A percentile compares a stretch with the other conserved stretches of the same genome.
These are phyloP conservation scores for Eulithis prunata DNA, from an alignment of 2,888 invertebrate species.

Conservation along the genomic window DNA sequence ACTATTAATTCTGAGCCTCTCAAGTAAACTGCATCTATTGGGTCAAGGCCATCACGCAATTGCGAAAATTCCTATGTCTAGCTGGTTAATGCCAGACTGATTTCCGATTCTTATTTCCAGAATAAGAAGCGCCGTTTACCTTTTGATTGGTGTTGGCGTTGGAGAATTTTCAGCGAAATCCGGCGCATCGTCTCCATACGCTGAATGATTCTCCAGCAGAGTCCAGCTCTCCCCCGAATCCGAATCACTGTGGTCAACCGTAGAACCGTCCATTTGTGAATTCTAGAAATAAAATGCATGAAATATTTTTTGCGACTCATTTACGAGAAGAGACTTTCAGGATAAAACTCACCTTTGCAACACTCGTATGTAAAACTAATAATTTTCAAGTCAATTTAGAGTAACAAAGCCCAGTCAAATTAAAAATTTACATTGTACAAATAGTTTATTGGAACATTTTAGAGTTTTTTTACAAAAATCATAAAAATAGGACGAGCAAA, in stretches of 20 bases:
- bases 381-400: conserved; percentile 27
- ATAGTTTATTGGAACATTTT: conserved; percentile 23
- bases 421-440: conserved; percentile 34
- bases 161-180: conserved; percentile 52
- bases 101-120: background rate
- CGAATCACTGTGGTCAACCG: conserved; percentile 76
- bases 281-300: conserved; percentile 18
- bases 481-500: conserved; percentile 23
- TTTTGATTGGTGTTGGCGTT: conserved; percentile 42
- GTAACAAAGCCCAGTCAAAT: conserved; percentile 24
- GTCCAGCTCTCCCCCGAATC: conserved; percentile 83
- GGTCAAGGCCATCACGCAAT: background rate
- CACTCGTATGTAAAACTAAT: conserved; percentile 14
- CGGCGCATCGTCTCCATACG: conserved; percentile 58
- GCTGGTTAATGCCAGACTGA: background rate
- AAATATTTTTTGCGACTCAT: background rate
- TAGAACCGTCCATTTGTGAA: conserved; percentile 69
- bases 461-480: conserved; percentile 26
- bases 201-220: conserved; percentile 64
- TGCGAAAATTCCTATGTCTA: background rate
- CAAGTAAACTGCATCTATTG: too few species aligned
- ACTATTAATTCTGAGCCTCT: too few species aligned
- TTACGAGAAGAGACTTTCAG: background rate
- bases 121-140: conserved; percentile 44
- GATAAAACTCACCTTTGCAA: conserved; percentile 16